Conservation (phyloP, 1,140 invertebrate species). For the Atta cephalotes region DNA sequence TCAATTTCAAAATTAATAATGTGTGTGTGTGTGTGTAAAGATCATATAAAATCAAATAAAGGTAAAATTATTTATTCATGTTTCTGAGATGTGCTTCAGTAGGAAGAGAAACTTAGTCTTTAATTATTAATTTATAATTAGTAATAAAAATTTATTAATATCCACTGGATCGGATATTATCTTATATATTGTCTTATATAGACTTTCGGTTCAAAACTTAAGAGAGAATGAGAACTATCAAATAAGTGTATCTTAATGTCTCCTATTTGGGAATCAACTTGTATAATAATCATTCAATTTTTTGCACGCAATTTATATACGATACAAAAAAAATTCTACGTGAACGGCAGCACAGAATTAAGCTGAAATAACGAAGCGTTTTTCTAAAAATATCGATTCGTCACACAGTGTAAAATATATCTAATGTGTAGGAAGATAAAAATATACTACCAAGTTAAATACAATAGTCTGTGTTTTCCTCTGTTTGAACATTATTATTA, state of each 20-base stretch:
- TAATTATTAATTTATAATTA: neutral
- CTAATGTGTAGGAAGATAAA: neutral
- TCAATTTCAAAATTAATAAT: neutral
- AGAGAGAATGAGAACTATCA: neutral
- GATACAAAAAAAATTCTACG: neutral
- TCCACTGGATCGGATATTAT: too few relatives aligned
- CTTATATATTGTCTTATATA: too few relatives aligned
- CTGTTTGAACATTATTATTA: neutral
- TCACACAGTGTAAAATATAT: neutral
- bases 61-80: neutral
- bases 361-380: constrained; percentile 17
- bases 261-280: neutral
- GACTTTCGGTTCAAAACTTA: neutral
- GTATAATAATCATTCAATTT: neutral
- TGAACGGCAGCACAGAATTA: neutral
- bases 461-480: neutral
- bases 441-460: neutral
- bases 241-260: neutral
- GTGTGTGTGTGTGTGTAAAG: neutral
- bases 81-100: neutral
- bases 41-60: constrained; percentile 15
- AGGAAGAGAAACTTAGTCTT: neutral
- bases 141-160: neutral
- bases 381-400: constrained; percentile 9
- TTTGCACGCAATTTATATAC: neutral